Percentiles rank a stretch among this genome's conserved stretches.
Conservation (phyloP, 2,888 invertebrate genomes). For the Harpalus rubripes region DNA sequence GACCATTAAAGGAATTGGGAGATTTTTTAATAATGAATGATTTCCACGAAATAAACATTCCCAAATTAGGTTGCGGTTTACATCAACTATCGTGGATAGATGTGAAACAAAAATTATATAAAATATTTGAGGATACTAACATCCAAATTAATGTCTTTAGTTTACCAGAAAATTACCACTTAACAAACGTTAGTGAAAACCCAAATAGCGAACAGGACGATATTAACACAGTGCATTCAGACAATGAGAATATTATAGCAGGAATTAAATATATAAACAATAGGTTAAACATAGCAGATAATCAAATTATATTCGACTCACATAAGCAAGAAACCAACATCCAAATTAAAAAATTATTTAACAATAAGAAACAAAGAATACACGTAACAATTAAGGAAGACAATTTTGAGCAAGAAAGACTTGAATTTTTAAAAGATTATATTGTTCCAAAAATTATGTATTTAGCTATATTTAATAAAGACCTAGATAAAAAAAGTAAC, state of each 20-base stretch:
- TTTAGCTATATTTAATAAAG: neutral
- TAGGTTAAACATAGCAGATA: neutral
- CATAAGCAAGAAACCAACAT: constrained; percentile 3
- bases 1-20: too few species aligned
- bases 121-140: constrained; percentile 3
- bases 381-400: constrained; percentile 6
- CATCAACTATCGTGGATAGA: neutral
- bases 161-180: neutral
- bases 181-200: neutral
- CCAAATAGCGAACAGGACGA: constrained; percentile 7
- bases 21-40: too few species aligned
- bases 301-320: constrained; percentile 36
- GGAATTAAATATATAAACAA: constrained; percentile 1
- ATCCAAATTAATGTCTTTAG: constrained; percentile 5
- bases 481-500: neutral
- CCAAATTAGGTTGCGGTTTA: neutral
- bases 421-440: constrained; percentile 28
- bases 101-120: constrained; percentile 11
- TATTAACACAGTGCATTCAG: neutral
- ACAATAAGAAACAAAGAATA: constrained; percentile 33
- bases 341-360: constrained; percentile 25
- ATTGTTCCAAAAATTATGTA: constrained; percentile 35
- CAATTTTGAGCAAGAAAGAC: constrained; percentile 6
- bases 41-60: too few species aligned
- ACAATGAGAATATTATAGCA: neutral